Evolutionary conservation across 2,113 vertebrate genomes (phyloP).

Genomic region (Phaethon lepturus): DNA sequence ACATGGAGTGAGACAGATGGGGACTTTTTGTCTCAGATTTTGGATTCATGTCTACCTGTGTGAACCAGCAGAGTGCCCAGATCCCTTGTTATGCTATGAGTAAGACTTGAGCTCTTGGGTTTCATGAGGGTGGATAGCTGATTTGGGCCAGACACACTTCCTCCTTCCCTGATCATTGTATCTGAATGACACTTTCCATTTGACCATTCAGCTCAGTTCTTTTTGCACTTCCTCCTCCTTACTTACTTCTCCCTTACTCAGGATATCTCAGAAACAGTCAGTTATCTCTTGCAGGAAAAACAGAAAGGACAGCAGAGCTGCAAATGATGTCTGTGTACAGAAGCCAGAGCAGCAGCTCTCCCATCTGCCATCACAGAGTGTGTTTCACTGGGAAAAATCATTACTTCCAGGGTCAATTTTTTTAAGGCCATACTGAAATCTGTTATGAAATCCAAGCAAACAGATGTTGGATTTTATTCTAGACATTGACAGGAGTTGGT

Average conservation of each 20-base stretch:
- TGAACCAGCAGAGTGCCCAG: neutral
- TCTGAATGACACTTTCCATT: neutral
- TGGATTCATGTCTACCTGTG: neutral
- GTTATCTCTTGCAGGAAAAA: neutral
- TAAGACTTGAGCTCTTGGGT: neutral
- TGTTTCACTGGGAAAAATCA: neutral
- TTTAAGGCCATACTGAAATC: neutral
- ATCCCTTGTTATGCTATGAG: neutral
- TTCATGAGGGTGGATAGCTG: neutral
- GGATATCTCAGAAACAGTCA: neutral
- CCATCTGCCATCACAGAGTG: neutral
- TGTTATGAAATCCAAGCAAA: neutral
- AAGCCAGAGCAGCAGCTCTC: neutral
- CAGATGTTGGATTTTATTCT: neutral
- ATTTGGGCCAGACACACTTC: neutral
- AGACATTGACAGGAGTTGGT: constrained; percentile 20
- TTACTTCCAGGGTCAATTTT: neutral
- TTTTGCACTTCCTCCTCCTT: neutral
- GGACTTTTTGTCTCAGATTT: neutral
- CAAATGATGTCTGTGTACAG: neutral
- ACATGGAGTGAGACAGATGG: neutral
- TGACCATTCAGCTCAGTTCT: neutral
- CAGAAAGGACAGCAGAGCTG: neutral
- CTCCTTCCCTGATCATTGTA: neutral
- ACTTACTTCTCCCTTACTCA: neutral